These are phyloP conservation scores for Lonchura striata DNA, from an alignment of 2,113 vertebrate genomes.

Conservation along the genomic window DNA sequence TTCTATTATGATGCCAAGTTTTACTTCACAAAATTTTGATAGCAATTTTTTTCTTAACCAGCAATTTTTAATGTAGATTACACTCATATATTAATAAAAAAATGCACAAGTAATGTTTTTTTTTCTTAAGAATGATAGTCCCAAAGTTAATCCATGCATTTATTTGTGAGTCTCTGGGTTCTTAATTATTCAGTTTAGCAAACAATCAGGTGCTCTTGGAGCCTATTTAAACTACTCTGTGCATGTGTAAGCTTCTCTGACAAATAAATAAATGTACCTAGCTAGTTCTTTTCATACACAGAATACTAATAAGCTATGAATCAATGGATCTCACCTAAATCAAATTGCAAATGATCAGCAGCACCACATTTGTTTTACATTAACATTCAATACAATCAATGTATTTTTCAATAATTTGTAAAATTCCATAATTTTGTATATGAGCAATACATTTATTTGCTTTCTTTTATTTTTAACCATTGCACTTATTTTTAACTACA, in stretches of 20 bases:
- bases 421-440: not conserved
- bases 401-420: not conserved
- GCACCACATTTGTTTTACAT: not conserved
- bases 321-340: not conserved
- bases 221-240: not conserved
- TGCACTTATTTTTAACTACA: not conserved
- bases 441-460: not conserved
- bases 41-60: not conserved
- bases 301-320: not conserved
- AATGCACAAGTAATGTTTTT: not conserved
- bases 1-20: not conserved
- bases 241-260: not conserved
- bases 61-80: not conserved
- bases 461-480: not conserved
- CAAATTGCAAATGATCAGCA: not conserved
- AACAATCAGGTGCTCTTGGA: not conserved
- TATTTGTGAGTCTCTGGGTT: not conserved
- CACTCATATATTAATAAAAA: not conserved
- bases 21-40: not conserved
- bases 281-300: not conserved
- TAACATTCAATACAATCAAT: not conserved
- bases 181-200: not conserved
- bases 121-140: not conserved
- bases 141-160: not conserved
- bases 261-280: not conserved